These are phyloP conservation scores for Polia nebulosa DNA, from an alignment of 2,888 invertebrate genomes.

Conservation along the genomic window DNA sequence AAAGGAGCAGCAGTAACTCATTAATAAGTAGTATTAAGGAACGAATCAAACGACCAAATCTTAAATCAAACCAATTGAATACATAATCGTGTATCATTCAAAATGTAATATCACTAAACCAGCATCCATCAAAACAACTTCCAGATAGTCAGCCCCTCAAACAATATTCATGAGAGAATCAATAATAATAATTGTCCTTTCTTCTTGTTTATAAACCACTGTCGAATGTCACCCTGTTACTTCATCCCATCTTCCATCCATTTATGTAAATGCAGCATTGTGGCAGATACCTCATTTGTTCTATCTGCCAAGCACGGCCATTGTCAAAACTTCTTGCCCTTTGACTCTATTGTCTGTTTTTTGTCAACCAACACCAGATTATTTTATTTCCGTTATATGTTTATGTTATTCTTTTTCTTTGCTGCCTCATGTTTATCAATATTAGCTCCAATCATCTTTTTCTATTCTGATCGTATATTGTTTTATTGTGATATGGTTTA, in stretches of 20 bases:
- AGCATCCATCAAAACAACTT: constrained; percentile 51
- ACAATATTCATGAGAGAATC: constrained; percentile 75
- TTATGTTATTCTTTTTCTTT: constrained; percentile 79
- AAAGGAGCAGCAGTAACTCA: not conserved
- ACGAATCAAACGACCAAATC: not conserved
- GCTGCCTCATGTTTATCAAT: constrained; percentile 81
- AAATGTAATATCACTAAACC: constrained; percentile 43
- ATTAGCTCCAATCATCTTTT: constrained; percentile 69
- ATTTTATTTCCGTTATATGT: constrained; percentile 90
- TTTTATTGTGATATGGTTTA: constrained; percentile 50
- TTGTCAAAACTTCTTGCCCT: constrained; percentile 87
- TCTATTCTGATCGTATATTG: constrained; percentile 11
- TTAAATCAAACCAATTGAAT: not conserved
- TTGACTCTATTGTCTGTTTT: constrained; percentile 90
- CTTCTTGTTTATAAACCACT: constrained; percentile 64
- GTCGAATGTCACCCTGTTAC: constrained; percentile 74
- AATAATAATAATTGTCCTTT: constrained; percentile 75
- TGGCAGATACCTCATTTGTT: constrained; percentile 87
- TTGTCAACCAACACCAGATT: constrained; percentile 85
- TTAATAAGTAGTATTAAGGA: not conserved
- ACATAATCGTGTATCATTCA: not conserved
- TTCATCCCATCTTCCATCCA: constrained; percentile 69
- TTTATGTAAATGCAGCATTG: constrained; percentile 89
- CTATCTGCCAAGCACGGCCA: constrained; percentile 81
- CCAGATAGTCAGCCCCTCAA: constrained; percentile 62